These are phyloP conservation scores for Rhea pennata DNA, from an alignment of 2,113 vertebrate species.

Conservation along the genomic window DNA sequence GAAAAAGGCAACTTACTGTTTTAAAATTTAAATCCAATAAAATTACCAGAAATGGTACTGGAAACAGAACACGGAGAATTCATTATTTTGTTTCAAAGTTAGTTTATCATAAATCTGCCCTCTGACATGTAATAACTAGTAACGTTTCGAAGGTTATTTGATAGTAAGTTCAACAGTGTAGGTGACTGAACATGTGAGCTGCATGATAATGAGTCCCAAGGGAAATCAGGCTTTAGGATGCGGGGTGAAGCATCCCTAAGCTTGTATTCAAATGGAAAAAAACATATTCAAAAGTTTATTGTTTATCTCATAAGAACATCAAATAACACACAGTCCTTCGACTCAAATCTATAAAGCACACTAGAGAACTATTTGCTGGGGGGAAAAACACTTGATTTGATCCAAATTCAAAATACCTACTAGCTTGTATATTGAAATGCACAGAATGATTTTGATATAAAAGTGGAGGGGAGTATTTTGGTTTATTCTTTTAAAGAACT, in stretches of 20 bases:
- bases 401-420: slow-evolving; percentile 43
- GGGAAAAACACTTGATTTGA: slow-evolving; percentile 1
- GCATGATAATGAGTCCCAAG: slow-evolving; percentile 78
- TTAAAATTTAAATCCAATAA: slow-evolving; percentile 74
- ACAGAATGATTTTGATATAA: background rate
- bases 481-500: background rate
- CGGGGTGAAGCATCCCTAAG: slow-evolving; percentile 64
- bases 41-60: slow-evolving; percentile 69
- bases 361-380: slow-evolving; percentile 35
- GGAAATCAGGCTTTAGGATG: slow-evolving; percentile 77
- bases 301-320: slow-evolving; percentile 71
- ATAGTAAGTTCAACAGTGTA: slow-evolving; percentile 80
- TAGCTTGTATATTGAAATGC: background rate
- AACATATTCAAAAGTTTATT: slow-evolving; percentile 75
- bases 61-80: slow-evolving; percentile 61
- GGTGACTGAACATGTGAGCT: slow-evolving; percentile 77
- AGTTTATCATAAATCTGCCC: slow-evolving; percentile 81
- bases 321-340: slow-evolving; percentile 57
- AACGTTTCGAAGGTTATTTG: slow-evolving; percentile 79
- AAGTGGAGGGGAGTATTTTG: background rate
- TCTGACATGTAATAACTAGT: slow-evolving; percentile 78
- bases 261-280: slow-evolving; percentile 75
- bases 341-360: slow-evolving; percentile 36
- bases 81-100: slow-evolving; percentile 78
- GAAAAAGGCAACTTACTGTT: slow-evolving; percentile 57